These are phyloP conservation scores for Crematogaster levior DNA, from an alignment of 2,888 invertebrate species.

Conservation along the genomic window DNA sequence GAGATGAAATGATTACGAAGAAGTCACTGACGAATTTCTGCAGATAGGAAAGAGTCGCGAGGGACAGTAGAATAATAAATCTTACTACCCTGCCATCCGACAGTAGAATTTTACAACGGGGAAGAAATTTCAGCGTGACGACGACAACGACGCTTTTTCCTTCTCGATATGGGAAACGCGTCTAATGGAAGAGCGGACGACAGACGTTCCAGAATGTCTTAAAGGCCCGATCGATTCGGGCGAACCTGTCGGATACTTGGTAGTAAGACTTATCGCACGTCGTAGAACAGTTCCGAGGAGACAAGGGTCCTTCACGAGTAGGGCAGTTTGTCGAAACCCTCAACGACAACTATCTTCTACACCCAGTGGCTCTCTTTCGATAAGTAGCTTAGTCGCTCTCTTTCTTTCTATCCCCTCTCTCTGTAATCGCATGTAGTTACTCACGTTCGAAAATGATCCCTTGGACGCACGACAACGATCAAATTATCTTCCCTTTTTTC, in stretches of 20 bases:
- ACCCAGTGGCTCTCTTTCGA: conserved; percentile 63
- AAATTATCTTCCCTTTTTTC: conserved; percentile 29
- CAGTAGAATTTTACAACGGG: conserved; percentile 41
- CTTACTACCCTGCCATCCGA: conserved; percentile 35
- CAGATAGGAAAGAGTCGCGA: background rate
- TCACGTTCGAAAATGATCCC: conserved; percentile 52
- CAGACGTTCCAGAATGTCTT: conserved; percentile 54
- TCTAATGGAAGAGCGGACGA: conserved; percentile 46
- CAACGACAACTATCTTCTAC: conserved; percentile 71
- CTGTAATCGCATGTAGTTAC: conserved; percentile 30
- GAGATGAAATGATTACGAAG: conserved; percentile 5
- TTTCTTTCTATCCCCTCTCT: conserved; percentile 9
- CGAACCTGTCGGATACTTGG: conserved; percentile 65
- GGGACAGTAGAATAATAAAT: conserved; percentile 38
- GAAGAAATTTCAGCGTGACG: conserved; percentile 46
- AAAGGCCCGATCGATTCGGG: conserved; percentile 64
- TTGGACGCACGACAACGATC: conserved; percentile 45
- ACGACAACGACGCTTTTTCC: conserved; percentile 28
- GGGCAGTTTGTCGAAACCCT: conserved; percentile 74
- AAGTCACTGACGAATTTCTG: conserved; percentile 23
- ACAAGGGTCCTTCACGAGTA: conserved; percentile 65
- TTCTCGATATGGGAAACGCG: conserved; percentile 37
- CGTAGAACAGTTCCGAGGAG: conserved; percentile 60
- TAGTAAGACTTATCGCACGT: conserved; percentile 68
- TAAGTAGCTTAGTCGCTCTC: conserved; percentile 32